Evolutionary conservation across 2,888 invertebrate genomes (phyloP).

Genomic region (Pardosa pseudoannulata): DNA sequence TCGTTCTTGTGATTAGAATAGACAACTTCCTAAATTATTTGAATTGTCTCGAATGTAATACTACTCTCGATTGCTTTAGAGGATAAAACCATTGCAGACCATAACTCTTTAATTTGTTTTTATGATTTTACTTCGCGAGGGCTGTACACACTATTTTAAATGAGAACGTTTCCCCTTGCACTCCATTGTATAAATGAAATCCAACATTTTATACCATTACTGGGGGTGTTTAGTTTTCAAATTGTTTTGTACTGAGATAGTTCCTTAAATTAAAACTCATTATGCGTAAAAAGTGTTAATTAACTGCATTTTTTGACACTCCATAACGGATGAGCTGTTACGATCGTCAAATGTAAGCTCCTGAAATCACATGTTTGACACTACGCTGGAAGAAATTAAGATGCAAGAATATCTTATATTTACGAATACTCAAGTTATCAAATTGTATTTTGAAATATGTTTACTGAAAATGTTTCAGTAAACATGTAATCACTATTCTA

Average conservation of each 20-base stretch:
- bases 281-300: conserved; percentile 39
- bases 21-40: conserved; percentile 51
- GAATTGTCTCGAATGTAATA: too few relatives aligned
- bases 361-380: too few relatives aligned
- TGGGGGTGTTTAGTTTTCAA: conserved; percentile 20
- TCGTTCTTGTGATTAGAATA: conserved; percentile 60
- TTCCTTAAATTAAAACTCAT: conserved; percentile 16
- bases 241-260: background rate
- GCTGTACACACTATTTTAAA: background rate
- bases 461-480: too few relatives aligned
- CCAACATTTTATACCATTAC: conserved; percentile 28
- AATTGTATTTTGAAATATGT: too few relatives aligned
- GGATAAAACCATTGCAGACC: too few relatives aligned
- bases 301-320: conserved; percentile 13
- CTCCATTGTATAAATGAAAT: conserved; percentile 25
- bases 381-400: too few relatives aligned
- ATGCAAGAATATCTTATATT: too few relatives aligned
- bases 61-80: too few relatives aligned
- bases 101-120: conserved; percentile 45
- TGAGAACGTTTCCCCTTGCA: conserved; percentile 44
- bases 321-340: too few relatives aligned
- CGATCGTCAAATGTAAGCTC: too few relatives aligned
- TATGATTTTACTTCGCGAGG: conserved; percentile 14
- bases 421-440: too few relatives aligned
- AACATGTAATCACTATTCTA: too few relatives aligned